These are phyloP conservation scores for Macrostomum lignano DNA, from an alignment of 1,140 invertebrate genomes.

Conservation along the genomic window DNA sequence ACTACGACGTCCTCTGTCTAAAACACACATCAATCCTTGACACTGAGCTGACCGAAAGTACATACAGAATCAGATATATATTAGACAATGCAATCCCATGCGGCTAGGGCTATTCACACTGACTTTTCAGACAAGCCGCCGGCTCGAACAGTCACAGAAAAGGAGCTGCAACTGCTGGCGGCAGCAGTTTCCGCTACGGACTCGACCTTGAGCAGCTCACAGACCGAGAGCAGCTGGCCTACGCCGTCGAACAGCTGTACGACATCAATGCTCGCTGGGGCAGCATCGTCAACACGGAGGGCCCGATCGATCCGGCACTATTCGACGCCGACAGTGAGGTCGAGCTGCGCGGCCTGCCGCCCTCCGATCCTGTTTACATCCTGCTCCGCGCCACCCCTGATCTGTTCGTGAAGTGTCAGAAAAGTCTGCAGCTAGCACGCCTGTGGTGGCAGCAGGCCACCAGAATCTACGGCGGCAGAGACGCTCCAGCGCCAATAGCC, in stretches of 20 bases:
- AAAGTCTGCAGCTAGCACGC: constrained; percentile 13
- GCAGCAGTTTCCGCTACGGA: no score
- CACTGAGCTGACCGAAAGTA: no score
- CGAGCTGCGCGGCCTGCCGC: constrained; percentile 10
- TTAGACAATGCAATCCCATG: no score
- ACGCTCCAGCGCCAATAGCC: neutral
- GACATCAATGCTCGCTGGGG: constrained; percentile 1
- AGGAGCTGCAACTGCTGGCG: no score
- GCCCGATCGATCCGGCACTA: constrained; percentile 8
- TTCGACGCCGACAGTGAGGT: constrained; percentile 13
- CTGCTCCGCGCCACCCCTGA: constrained; percentile 12
- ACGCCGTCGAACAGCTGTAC: constrained; percentile 4
- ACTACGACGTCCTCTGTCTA: no score
- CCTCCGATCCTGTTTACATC: constrained; percentile 9
- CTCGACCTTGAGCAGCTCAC: no score
- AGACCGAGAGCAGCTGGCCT: constrained; percentile 6
- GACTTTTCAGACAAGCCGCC: no score
- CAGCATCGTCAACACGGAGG: constrained; percentile 7
- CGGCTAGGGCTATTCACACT: no score
- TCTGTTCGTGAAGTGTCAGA: constrained; percentile 13
- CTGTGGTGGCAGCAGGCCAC: constrained; percentile 11
- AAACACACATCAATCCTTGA: no score
- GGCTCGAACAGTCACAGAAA: no score
- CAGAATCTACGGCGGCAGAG: constrained; percentile 8
- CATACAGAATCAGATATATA: no score